Base-by-base conservation (phyloP, 2,888 invertebrate genomes). In the Tachina fera region DNA sequence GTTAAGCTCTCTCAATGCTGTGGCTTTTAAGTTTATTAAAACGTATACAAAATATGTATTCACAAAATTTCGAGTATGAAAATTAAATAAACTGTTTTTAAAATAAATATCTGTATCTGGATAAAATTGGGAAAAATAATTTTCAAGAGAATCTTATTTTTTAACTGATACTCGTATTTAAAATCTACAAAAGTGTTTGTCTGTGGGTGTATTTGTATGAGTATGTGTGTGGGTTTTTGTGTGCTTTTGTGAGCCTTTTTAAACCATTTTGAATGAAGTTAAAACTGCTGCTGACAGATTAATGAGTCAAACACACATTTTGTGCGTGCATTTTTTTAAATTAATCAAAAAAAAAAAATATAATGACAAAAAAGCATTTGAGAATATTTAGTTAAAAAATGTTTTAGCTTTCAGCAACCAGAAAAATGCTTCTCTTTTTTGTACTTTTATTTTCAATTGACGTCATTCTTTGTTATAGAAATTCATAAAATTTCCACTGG, bases 201-300 rank as follows among this genome's bases (percentile, higher is more conserved):
- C 3, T 47, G n/a, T 31, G 11, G 1, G 6, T 72, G 13, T 76
- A 9, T 9, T 9, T 8, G 1, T 9, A 4, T 76, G 14, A 47
- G 75, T n/a, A 1, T 77, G 41, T 65, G 61, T 16, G 16, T 51
- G 14, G 43, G 51, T 1, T 19, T 22, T 58, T 45, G 39, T n/a
- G 10, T 39, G 9, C 5, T 2, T 31, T 31, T 16, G 53, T n/a
- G 39, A 41, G 16, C 39, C 41, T 16, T 41, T 16, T 51, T 47
- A 76, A 76, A 83, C 8, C 61, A 70, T 68, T 70, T 78, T 70
- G 56, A 75, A 84, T 71, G 53, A 86, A 86, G 77, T 61, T 84
- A 67, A 61, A 71, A 68, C 74, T 87, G 87, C 74, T 70, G 67
- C 65, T 87, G 87, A 83, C 85, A 87, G 87, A 85, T 87, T 85